A percentile compares a stretch with the other conserved stretches of the same genome.
phyloP scores from a whole-genome alignment of 2,888 invertebrate species.

The Eupithecia abbreviata region DNA sequence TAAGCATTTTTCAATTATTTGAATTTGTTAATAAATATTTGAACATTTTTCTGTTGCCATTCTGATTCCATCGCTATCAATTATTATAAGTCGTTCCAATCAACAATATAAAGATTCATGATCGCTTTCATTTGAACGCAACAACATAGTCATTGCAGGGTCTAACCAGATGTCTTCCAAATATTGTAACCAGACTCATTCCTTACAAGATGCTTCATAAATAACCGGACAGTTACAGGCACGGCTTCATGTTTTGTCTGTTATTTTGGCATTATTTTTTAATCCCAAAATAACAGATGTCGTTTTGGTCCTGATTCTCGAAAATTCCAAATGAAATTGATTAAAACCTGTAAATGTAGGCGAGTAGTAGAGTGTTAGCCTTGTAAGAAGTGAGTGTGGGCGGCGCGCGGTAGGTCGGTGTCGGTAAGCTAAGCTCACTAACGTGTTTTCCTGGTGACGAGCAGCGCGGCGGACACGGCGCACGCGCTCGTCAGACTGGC shows the following conservation, averaged over 20 bases:
- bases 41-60: conserved; percentile 12
- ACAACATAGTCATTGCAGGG: conserved; percentile 12
- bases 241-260: not conserved
- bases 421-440: conserved; percentile 54
- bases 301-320: not conserved
- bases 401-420: conserved; percentile 25
- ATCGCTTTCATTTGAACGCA: conserved; percentile 19
- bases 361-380: not conserved
- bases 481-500: conserved; percentile 95
- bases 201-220: conserved; percentile 16
- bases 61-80: not conserved
- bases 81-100: not conserved
- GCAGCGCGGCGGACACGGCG: conserved; percentile 87
- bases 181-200: conserved; percentile 24
- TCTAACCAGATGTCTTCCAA: conserved; percentile 12
- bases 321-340: not conserved
- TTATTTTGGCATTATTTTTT: not conserved
- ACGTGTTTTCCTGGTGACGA: conserved; percentile 60
- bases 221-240: not conserved
- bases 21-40: conserved; percentile 16
- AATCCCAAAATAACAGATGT: not conserved
- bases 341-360: too few species aligned
- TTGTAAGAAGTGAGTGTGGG: conserved; percentile 21
- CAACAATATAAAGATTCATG: not conserved
- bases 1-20: conserved; percentile 11